Evolutionary conservation across 1,140 invertebrate species (phyloP), one percentile per base, ranked within the genome.

Genomic region (Cyclina sinensis): DNA sequence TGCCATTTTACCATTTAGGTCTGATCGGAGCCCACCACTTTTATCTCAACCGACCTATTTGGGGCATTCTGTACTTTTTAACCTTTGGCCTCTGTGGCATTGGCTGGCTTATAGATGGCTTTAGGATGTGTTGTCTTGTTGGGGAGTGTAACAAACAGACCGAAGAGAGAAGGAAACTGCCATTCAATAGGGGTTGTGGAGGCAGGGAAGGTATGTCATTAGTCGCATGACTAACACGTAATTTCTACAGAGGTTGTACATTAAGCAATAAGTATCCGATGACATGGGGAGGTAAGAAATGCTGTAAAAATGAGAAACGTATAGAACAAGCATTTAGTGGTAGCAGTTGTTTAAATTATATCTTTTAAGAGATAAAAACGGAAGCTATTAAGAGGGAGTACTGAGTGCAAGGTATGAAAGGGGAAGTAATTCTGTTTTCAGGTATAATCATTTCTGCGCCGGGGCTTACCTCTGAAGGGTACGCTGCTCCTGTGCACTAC

Each of bases 91-190:
- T 93, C 9, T 57, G 90, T 12, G 93, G 93, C 0, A 35, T 93
- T n/a, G 93, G 93, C 0, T 93, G 92, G 92, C 27, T 94, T n/a
- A 80, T 93, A 14, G 93, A 94, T 43, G 73, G 90, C 0, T 93
- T 54, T 74, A 70, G 93, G 35, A 88, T 88, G 74, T 59, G n/a
- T 43, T 88, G 86, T 57, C 32, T 81, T 21, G 86, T 88, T 0
- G 73, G 73, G 18, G 76, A 80, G 12, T 35, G 37, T 27, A 88
- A 88, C 76, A 88, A 59, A 37, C 21, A 73, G 30, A 70, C 43
- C 43, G 62, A 80, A 12, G 76, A 88, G 62, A 88, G 35, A 24
- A 65, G 68, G 21, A 65, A 51, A 12, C n/a, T 73, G 12, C 35
- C 46, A 18, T 0, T 54, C 30, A 16, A 32, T 57, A 21, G 27